Evolutionary conservation across 2,113 vertebrate species (phyloP).

Genomic region (Anguilla rostrata): DNA sequence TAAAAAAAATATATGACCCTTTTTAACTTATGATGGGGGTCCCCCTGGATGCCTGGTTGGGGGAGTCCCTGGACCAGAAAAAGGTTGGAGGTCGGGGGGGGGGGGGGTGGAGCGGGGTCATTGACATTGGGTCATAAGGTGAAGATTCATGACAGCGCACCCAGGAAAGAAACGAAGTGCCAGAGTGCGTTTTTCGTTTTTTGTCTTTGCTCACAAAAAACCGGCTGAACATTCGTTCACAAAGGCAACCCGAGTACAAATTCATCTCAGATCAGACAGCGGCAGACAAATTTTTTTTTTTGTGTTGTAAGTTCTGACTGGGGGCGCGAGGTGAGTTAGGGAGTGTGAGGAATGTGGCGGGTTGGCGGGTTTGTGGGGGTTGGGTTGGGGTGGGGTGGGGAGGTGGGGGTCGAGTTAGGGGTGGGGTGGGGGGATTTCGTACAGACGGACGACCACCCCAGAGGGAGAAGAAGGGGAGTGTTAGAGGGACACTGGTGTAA

Average conservation of each 20-base stretch:
- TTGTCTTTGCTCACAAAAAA: neutral
- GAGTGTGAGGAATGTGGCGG: neutral
- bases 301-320: neutral
- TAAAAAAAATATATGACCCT: too few species aligned
- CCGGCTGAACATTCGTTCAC: neutral
- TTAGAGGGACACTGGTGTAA: conserved; percentile 69
- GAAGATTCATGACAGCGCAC: neutral
- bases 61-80: too few species aligned
- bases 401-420: too few species aligned
- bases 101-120: too few species aligned
- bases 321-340: neutral
- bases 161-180: neutral
- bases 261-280: neutral
- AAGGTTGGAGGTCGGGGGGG: too few species aligned
- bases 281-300: neutral
- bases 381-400: too few species aligned
- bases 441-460: neutral
- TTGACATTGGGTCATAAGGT: neutral
- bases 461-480: neutral
- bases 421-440: neutral
- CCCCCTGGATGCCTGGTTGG: too few species aligned
- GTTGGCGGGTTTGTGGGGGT: too few species aligned
- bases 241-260: neutral
- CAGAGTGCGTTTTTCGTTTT: neutral
- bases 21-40: too few species aligned